These are phyloP conservation scores for Reticulitermes lucifugus DNA, from an alignment of 2,888 invertebrate genomes.

Conservation along the genomic window DNA sequence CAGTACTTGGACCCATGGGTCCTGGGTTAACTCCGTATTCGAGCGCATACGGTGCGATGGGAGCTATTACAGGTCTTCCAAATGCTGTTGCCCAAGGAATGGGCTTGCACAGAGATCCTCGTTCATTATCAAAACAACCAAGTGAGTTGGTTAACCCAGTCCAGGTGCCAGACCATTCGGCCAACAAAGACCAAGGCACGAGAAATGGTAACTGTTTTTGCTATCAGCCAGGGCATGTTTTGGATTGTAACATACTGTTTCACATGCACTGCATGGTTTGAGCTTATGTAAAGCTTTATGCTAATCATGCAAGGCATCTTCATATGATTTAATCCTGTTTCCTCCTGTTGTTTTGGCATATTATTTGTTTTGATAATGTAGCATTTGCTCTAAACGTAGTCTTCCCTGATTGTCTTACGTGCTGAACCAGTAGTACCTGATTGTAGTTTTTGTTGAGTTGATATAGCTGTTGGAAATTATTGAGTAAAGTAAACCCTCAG, in stretches of 20 bases:
- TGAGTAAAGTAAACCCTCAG: too few species aligned
- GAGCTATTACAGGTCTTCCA: conserved; percentile 62
- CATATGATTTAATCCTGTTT: too few species aligned
- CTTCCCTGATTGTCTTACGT: too few species aligned
- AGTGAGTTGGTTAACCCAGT: conserved; percentile 70
- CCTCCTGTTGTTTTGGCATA: too few species aligned
- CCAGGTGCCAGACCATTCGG: conserved; percentile 61
- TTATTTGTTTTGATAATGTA: too few species aligned
- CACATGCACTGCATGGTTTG: too few species aligned
- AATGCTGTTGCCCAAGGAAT: conserved; percentile 66
- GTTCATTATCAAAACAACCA: conserved; percentile 67
- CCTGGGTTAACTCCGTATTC: conserved; percentile 66
- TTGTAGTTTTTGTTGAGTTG: too few species aligned
- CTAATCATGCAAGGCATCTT: too few species aligned
- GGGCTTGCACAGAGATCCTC: conserved; percentile 64
- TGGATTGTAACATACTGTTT: background rate
- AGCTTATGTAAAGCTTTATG: too few species aligned
- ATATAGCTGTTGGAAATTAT: too few species aligned
- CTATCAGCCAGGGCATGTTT: conserved; percentile 39
- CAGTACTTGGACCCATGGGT: conserved; percentile 74
- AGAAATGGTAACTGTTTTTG: conserved; percentile 57
- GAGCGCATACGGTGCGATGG: conserved; percentile 65
- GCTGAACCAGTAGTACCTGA: too few species aligned
- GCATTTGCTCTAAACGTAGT: too few species aligned
- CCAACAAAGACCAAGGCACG: conserved; percentile 65